A percentile compares a stretch with the other conserved stretches of the same genome.
Evolutionary conservation across 2,113 vertebrate genomes (phyloP).

Genomic region (Promerops cafer): DNA sequence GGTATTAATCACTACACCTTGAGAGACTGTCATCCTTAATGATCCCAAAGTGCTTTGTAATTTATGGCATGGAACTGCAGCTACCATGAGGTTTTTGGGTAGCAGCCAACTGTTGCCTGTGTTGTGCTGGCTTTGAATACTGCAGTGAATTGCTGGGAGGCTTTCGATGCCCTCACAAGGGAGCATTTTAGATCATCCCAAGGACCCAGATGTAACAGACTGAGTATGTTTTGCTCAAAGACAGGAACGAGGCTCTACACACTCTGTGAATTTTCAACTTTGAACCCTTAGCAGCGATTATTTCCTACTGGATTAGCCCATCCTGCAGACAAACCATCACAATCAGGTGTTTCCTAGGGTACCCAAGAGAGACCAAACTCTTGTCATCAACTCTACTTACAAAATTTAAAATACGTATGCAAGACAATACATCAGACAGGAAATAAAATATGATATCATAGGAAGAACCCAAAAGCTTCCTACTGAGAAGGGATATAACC

Average conservation of each 20-base stretch:
- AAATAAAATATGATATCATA: background rate
- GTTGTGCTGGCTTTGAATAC: background rate
- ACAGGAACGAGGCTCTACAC: background rate
- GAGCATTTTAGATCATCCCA: background rate
- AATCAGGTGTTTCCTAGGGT: background rate
- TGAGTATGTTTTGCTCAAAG: background rate
- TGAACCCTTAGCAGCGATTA: background rate
- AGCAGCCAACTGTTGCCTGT: constrained; percentile 24
- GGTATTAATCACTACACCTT: background rate
- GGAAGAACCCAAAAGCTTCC: background rate
- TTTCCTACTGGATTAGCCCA: background rate
- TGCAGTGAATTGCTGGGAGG: background rate
- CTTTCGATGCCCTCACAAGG: background rate
- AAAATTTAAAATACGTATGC: background rate
- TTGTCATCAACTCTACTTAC: background rate
- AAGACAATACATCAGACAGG: background rate
- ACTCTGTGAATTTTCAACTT: background rate
- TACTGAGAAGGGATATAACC: background rate
- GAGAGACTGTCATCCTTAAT: background rate
- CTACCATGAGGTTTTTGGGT: background rate
- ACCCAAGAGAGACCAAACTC: background rate
- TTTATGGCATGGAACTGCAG: background rate
- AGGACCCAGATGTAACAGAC: background rate
- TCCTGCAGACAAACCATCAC: background rate
- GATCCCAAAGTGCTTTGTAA: background rate